These are phyloP conservation scores for Poeciliopsis turrubarensis DNA, from an alignment of 2,113 vertebrate genomes.

Conservation along the genomic window DNA sequence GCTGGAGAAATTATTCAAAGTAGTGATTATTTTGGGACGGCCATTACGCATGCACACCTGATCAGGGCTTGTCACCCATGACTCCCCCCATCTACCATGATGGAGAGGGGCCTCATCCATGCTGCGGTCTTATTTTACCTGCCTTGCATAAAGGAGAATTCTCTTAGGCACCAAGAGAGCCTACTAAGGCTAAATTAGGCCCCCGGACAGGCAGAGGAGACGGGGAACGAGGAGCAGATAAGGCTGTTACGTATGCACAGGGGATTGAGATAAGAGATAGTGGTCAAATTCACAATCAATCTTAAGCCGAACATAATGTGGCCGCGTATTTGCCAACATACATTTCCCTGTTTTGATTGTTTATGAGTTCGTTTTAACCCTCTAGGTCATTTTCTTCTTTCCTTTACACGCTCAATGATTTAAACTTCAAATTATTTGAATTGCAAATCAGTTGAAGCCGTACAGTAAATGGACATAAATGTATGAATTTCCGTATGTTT, in stretches of 20 bases:
- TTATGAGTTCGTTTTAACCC: conserved; percentile 25
- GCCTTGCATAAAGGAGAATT: conserved; percentile 86
- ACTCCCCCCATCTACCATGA: conserved; percentile 83
- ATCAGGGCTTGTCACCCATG: conserved; percentile 89
- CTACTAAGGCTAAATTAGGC: conserved; percentile 81
- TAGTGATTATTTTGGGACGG: conserved; percentile 90
- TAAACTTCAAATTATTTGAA: conserved; percentile 25
- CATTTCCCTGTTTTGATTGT: conserved; percentile 40
- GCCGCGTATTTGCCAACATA: conserved; percentile 55
- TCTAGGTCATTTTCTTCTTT: conserved; percentile 38
- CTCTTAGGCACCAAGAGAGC: conserved; percentile 78
- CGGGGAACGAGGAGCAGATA: conserved; percentile 72
- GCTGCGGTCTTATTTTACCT: conserved; percentile 81
- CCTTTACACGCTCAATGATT: conserved; percentile 18
- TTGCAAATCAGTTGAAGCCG: conserved; percentile 22
- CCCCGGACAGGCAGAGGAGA: conserved; percentile 75
- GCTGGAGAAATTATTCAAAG: conserved; percentile 92
- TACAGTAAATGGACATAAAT: conserved; percentile 31
- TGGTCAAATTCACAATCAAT: conserved; percentile 77
- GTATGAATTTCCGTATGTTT: conserved; percentile 41
- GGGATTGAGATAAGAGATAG: conserved; percentile 76
- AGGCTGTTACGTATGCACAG: conserved; percentile 76
- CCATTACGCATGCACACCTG: conserved; percentile 94
- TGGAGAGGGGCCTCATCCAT: conserved; percentile 84
- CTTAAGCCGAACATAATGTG: conserved; percentile 51